These are phyloP conservation scores for Tilapia sparmanii DNA, from an alignment of 2,113 vertebrate species.

Conservation along the genomic window DNA sequence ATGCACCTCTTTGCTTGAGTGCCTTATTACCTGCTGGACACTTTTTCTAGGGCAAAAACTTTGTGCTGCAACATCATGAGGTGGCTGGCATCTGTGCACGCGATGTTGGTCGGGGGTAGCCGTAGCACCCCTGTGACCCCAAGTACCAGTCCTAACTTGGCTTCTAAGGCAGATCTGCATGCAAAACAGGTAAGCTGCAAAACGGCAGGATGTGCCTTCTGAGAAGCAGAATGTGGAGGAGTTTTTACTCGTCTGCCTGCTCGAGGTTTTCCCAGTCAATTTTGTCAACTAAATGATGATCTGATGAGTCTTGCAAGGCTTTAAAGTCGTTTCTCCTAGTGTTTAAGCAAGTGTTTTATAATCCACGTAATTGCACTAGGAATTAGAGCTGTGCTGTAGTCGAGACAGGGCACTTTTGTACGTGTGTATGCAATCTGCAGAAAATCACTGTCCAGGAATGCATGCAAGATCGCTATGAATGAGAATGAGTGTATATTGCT, in stretches of 20 bases:
- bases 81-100: constrained; percentile 61
- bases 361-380: background rate
- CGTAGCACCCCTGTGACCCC: constrained; percentile 58
- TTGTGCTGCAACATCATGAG: constrained; percentile 39
- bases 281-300: background rate
- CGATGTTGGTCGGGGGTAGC: constrained; percentile 37
- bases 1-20: background rate
- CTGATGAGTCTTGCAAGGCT: background rate
- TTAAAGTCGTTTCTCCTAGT: background rate
- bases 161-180: constrained; percentile 43
- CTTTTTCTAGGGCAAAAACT: background rate
- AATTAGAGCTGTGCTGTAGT: background rate
- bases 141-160: constrained; percentile 47
- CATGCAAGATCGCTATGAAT: background rate
- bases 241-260: background rate
- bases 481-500: constrained; percentile 30
- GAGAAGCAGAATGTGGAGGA: background rate
- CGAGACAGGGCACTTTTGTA: background rate
- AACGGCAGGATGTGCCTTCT: background rate
- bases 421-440: background rate
- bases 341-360: background rate
- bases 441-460: constrained; percentile 6
- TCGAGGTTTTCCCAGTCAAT: background rate
- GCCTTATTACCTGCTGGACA: background rate
- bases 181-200: constrained; percentile 61